Conservation (phyloP, 2,797 vertebrate genomes). For the Eidolon dupreanum region DNA sequence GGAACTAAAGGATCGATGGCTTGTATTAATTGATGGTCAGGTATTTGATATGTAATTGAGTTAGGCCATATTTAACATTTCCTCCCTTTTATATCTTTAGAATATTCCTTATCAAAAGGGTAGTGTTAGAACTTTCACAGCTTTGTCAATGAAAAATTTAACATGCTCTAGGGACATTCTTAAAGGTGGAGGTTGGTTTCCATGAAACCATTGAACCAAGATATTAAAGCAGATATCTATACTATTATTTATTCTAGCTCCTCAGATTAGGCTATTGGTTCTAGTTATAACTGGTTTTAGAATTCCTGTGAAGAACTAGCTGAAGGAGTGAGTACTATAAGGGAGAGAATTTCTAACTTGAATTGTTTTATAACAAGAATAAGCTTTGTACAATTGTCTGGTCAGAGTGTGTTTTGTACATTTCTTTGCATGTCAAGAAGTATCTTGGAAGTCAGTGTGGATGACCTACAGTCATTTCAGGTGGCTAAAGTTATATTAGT, state of each 20-base stretch:
- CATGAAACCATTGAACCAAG: not conserved
- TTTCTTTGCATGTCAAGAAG: not conserved
- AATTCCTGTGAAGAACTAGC: not conserved
- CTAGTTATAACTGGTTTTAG: not conserved
- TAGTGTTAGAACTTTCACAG: not conserved
- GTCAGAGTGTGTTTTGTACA: not conserved
- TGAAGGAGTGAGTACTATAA: not conserved
- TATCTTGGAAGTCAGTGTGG: not conserved
- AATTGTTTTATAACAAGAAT: not conserved
- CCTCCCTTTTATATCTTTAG: not conserved
- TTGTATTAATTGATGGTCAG: not conserved
- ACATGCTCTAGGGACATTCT: not conserved
- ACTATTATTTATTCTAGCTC: not conserved
- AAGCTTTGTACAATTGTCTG: not conserved
- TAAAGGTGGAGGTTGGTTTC: not conserved
- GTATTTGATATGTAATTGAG: not conserved
- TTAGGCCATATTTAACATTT: not conserved
- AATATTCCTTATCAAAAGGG: not conserved
- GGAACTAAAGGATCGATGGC: not conserved
- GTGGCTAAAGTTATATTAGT: not conserved
- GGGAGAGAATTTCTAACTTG: not conserved
- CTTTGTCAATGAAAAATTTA: not conserved
- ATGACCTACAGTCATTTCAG: not conserved
- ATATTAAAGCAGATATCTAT: not conserved
- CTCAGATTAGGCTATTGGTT: not conserved